Evolutionary conservation across 1,140 invertebrate species (phyloP).

Genomic region (Mamestra configurata): DNA sequence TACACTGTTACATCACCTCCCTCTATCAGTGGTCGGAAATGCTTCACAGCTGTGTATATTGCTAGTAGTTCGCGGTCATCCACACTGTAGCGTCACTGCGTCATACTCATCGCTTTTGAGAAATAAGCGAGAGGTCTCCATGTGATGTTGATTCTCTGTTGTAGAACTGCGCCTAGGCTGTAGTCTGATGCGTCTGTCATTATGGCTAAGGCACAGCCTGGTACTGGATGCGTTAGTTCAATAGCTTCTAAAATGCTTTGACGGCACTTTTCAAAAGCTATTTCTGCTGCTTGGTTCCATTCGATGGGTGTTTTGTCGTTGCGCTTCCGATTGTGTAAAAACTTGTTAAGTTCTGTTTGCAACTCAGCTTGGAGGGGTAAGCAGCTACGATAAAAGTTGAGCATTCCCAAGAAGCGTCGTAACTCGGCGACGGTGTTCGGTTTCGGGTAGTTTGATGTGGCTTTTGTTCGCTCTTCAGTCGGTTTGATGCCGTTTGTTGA

Average conservation of each 20-base stretch:
- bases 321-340: no score
- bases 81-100: background rate
- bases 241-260: background rate
- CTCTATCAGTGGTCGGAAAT: background rate
- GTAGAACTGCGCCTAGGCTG: background rate
- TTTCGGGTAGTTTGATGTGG: no score
- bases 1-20: background rate
- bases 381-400: background rate
- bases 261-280: constrained; percentile 1
- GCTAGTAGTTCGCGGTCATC: background rate
- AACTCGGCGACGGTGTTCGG: no score
- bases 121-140: background rate
- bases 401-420: no score
- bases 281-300: background rate
- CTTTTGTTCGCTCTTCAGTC: no score
- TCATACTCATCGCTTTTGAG: background rate
- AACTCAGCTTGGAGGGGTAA: background rate
- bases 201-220: background rate
- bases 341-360: no score
- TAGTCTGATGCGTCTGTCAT: background rate
- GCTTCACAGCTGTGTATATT: background rate
- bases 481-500: no score
- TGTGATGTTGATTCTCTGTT: background rate
- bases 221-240: background rate
- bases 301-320: no score